Percentiles rank a stretch among this genome's conserved stretches.
Evolutionary conservation across 2,888 invertebrate genomes (phyloP).

Genomic region (Cheilosia grossa): DNA sequence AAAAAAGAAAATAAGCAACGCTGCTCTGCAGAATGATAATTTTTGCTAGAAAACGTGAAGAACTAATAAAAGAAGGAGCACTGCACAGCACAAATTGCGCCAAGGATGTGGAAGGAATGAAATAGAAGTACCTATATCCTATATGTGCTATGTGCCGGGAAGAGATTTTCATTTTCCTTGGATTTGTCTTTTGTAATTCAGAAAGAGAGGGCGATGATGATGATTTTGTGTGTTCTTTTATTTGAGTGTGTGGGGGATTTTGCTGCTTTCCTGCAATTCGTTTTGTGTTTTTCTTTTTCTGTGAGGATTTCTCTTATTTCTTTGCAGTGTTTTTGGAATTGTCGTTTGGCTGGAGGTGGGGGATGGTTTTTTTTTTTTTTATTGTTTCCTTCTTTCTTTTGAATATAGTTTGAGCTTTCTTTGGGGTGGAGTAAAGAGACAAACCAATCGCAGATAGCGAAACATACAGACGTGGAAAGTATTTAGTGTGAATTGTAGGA

Average conservation of each 20-base stretch:
- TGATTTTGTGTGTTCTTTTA: background rate
- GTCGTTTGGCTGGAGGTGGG: constrained; percentile 14
- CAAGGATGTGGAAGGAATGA: constrained; percentile 61
- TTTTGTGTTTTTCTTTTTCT: constrained; percentile 41
- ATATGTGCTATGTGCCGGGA: constrained; percentile 42
- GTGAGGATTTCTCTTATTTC: constrained; percentile 68
- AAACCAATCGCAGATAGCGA: constrained; percentile 73
- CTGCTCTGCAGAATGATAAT: constrained; percentile 62
- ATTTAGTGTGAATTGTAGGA: constrained; percentile 46
- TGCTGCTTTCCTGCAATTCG: constrained; percentile 9
- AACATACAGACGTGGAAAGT: constrained; percentile 53
- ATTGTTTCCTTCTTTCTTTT: background rate
- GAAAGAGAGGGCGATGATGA: constrained; percentile 54
- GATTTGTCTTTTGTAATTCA: constrained; percentile 57
- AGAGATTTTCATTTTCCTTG: constrained; percentile 47
- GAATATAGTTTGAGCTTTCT: constrained; percentile 17
- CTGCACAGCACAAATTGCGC: constrained; percentile 16
- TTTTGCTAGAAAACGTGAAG: constrained; percentile 66
- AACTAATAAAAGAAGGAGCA: constrained; percentile 68
- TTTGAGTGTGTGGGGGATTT: constrained; percentile 23
- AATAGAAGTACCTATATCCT: constrained; percentile 48
- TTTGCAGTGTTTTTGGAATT: constrained; percentile 55
- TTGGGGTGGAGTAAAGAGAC: constrained; percentile 74
- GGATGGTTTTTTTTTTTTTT: constrained; percentile 8
- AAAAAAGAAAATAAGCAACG: constrained; percentile 25